Conservation (phyloP, 2,113 vertebrate species). For the Eulacestoma nigropectus region DNA sequence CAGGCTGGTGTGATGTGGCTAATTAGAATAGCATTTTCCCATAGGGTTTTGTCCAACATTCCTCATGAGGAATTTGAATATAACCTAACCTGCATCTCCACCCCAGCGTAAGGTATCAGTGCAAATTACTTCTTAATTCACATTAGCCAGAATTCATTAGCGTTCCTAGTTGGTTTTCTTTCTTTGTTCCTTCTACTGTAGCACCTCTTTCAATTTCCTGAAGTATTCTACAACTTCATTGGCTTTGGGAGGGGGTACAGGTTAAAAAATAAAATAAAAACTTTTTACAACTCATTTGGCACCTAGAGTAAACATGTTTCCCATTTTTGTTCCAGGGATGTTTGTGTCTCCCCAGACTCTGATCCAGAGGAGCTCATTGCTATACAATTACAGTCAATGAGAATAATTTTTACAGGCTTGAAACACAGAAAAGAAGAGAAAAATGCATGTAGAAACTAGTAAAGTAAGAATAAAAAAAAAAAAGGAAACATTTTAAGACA, state of each 20-base stretch:
- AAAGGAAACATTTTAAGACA: not conserved
- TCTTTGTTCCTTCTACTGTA: not conserved
- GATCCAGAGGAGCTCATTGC: not conserved
- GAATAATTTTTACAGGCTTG: not conserved
- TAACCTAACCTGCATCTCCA: not conserved
- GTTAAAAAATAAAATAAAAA: not conserved
- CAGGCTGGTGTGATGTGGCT: not conserved
- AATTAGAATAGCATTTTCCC: not conserved
- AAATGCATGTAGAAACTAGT: not conserved
- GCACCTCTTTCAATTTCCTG: not conserved
- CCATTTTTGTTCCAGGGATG: not conserved
- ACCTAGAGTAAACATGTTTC: not conserved
- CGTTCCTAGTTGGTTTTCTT: not conserved
- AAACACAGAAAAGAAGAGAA: not conserved
- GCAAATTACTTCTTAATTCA: not conserved
- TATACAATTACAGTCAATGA: not conserved
- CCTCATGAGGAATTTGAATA: not conserved
- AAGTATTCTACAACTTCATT: not conserved
- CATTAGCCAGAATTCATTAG: not conserved
- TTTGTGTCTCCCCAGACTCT: not conserved
- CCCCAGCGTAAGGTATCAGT: rapidly evolving
- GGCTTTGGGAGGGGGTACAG: not conserved
- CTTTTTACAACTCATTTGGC: not conserved
- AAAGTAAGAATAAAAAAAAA: not conserved
- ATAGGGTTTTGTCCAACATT: not conserved